Evolutionary conservation across 2,797 vertebrate genomes (phyloP), one percentile per base, ranked within the genome.

Genomic region (Epinephelus malabaricus): DNA sequence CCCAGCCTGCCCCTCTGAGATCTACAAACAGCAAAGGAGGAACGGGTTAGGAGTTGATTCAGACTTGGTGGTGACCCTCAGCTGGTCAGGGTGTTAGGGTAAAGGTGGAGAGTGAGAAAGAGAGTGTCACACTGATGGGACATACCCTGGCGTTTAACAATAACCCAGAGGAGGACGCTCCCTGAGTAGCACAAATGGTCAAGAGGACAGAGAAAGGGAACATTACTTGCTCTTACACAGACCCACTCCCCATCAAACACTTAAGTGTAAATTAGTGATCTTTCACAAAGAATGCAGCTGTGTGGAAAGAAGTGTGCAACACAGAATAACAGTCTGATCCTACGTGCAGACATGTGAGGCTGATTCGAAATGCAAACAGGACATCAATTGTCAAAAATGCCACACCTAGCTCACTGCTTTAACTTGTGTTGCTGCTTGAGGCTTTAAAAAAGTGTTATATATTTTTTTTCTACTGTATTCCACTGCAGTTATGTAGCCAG

Each of bases 91-190:
- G 78, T 77, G 79, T 88, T 81, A 79, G 15, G 50, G 77, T 56
- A 40, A 66, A 74, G 56, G 84, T 81, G 69, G 69, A 79, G 61
- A 85, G 45, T 79, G 50, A 77, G 54, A 70, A 60, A 69, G 55
- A 78, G 75, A 73, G 84, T 70, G 82, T 90, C 93, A 94, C 86
- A 78, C 84, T 81, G 81, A 85, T 84, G 91, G 82, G 94, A 98
- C 96, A 85, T 97, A 97, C 97, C 97, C 95, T 94, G 94, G 95
- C 94, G 92, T 95, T 96, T 95, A 97, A 92, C 85, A 95, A 97
- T 94, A 96, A 96, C 96, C 92, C 96, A 92, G 95, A 94, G 95
- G 97, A 93, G 56, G 96, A 97, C 86, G 95, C 96, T 97, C 96
- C 95, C 97, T 98, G 95, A 95, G 95, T 92, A 87, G 91, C 90